Percentiles rank a stretch among this genome's conserved stretches.
These are phyloP conservation scores for Rutpela maculata DNA, from an alignment of 2,888 invertebrate genomes.

Conservation along the genomic window DNA sequence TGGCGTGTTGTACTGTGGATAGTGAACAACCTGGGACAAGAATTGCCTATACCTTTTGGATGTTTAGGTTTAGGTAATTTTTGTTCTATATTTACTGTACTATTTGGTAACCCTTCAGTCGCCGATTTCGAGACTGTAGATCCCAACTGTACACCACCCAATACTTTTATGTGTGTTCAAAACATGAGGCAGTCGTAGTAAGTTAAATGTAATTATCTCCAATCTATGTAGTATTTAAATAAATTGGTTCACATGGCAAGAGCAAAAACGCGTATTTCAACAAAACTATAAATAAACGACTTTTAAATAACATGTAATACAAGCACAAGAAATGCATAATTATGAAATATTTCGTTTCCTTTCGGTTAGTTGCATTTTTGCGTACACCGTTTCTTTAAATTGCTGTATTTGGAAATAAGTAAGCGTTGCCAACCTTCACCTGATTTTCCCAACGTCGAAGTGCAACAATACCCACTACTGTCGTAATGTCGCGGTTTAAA, in stretches of 20 bases:
- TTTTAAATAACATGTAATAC: conserved; percentile 20
- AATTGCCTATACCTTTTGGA: too few species aligned
- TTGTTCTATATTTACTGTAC: too few species aligned
- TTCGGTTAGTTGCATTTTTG: conserved; percentile 38
- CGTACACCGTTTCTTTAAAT: conserved; percentile 43
- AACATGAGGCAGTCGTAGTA: background rate
- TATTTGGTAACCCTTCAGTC: too few species aligned
- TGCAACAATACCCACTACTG: conserved; percentile 50
- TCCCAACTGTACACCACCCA: too few species aligned
- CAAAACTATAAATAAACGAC: conserved; percentile 15
- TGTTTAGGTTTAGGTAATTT: too few species aligned
- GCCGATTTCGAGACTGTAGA: too few species aligned
- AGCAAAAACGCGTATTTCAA: conserved; percentile 18
- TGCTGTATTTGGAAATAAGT: conserved; percentile 56
- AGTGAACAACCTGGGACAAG: too few species aligned
- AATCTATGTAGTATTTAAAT: background rate
- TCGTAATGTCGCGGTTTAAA: conserved; percentile 53
- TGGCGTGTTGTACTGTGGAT: too few species aligned
- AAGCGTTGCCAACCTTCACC: conserved; percentile 64
- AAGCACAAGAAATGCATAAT: conserved; percentile 30
- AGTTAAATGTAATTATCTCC: background rate
- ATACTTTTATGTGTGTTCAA: too few species aligned
- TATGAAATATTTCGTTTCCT: conserved; percentile 41
- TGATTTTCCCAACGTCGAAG: conserved; percentile 60
- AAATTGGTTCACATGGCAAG: background rate